Conservation (phyloP, 1,140 invertebrate genomes). For the Dufourea novaeangliae region DNA sequence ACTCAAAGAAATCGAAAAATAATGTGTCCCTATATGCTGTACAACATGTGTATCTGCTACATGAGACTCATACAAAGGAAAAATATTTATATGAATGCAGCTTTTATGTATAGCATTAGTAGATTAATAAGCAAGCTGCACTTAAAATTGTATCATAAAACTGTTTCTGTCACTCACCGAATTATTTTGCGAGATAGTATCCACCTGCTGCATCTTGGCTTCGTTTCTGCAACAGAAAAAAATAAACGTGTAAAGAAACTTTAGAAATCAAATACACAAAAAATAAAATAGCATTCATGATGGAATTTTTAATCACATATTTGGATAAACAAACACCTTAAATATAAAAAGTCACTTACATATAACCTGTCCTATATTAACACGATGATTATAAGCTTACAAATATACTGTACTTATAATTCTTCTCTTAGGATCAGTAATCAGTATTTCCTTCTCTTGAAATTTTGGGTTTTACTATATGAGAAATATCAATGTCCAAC, state of each 20-base stretch:
- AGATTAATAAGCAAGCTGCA: slow-evolving; percentile 66
- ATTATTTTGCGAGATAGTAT: slow-evolving; percentile 83
- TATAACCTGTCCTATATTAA: slow-evolving; percentile 28
- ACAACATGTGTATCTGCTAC: slow-evolving; percentile 41
- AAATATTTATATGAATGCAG: slow-evolving; percentile 47
- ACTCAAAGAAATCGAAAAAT: not conserved
- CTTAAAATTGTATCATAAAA: slow-evolving; percentile 42
- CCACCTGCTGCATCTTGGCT: slow-evolving; percentile 84
- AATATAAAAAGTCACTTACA: slow-evolving; percentile 26
- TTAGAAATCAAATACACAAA: not conserved
- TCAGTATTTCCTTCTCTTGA: slow-evolving; percentile 30
- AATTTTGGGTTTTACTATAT: slow-evolving; percentile 26
- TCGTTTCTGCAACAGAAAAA: slow-evolving; percentile 78
- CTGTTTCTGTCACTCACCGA: slow-evolving; percentile 78
- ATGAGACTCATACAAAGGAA: slow-evolving; percentile 13
- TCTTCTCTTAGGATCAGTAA: slow-evolving; percentile 22
- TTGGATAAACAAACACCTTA: slow-evolving; percentile 18
- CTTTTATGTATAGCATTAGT: slow-evolving; percentile 60
- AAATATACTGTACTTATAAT: slow-evolving; percentile 21
- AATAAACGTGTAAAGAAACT: slow-evolving; percentile 23
- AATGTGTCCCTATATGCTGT: slow-evolving; percentile 11
- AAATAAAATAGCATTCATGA: slow-evolving; percentile 9
- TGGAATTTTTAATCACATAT: slow-evolving; percentile 15
- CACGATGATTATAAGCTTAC: slow-evolving; percentile 16
- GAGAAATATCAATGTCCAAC: slow-evolving; percentile 28